phyloP scores from a whole-genome alignment of 2,888 invertebrate genomes.

The Teleiodes luculella region DNA sequence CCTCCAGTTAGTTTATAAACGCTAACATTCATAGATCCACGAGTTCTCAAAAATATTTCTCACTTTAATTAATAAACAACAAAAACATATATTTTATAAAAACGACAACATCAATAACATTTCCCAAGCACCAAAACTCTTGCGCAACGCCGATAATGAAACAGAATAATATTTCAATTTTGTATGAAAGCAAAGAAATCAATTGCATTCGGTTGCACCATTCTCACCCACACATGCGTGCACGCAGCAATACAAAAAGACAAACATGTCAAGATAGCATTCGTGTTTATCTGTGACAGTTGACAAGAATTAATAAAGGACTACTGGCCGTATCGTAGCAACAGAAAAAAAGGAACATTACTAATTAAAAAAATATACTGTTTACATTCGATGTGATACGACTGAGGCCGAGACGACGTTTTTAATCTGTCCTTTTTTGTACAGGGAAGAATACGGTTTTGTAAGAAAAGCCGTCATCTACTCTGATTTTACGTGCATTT shows the following conservation, averaged over 20 bases:
- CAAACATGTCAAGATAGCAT: conserved; percentile 61
- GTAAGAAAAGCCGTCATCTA: too few species aligned
- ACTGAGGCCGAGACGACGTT: too few species aligned
- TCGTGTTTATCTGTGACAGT: conserved; percentile 65
- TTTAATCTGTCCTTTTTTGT: too few species aligned
- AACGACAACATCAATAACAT: neutral
- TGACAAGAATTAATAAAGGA: conserved; percentile 74
- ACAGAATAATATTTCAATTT: neutral
- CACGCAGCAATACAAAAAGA: conserved; percentile 36
- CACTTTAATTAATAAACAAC: too few species aligned
- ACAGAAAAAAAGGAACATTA: conserved; percentile 28
- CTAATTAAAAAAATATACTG: too few species aligned
- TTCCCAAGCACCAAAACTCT: neutral
- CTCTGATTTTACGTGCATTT: too few species aligned
- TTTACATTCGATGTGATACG: too few species aligned
- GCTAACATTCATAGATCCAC: too few species aligned
- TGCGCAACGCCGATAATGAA: neutral
- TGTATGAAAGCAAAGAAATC: conserved; percentile 3
- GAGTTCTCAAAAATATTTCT: too few species aligned
- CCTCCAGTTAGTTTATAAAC: too few species aligned
- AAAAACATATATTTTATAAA: neutral
- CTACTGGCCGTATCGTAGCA: conserved; percentile 35
- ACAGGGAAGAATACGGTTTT: too few species aligned
- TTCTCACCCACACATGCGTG: conserved; percentile 8
- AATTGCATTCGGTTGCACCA: conserved; percentile 11